phyloP scores from a whole-genome alignment of 2,797 vertebrate genomes.

The Peromyscus melanophrys region DNA sequence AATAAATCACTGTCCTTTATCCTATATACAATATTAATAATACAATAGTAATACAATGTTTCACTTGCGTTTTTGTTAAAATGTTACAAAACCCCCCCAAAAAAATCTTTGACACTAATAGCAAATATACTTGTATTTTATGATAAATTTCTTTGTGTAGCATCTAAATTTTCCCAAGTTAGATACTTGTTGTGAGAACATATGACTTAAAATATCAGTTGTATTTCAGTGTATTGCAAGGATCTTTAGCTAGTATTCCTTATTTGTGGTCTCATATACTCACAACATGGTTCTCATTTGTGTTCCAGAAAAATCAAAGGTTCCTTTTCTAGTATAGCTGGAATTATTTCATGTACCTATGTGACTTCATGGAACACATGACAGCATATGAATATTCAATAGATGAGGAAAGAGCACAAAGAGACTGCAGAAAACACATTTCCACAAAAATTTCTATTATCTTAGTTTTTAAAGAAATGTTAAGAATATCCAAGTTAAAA shows the following conservation, averaged over 20 bases:
- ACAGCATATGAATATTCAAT: background rate
- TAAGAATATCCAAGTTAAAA: background rate
- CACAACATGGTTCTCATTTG: background rate
- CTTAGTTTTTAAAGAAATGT: background rate
- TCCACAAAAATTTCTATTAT: background rate
- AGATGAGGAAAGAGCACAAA: background rate
- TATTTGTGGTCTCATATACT: background rate
- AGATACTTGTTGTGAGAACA: background rate
- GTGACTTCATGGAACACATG: background rate
- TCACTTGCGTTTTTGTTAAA: background rate
- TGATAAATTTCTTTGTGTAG: background rate
- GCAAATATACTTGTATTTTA: background rate
- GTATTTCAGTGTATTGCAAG: background rate
- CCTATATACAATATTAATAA: no score
- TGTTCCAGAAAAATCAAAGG: background rate
- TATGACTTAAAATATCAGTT: background rate
- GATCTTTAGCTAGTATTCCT: background rate
- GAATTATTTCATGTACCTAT: background rate
- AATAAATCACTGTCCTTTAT: background rate
- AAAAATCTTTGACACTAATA: background rate
- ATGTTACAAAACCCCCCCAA: background rate
- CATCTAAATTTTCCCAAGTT: background rate
- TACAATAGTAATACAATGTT: background rate
- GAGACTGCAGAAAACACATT: background rate
- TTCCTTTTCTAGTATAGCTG: background rate